Conservation (phyloP, 2,888 invertebrate species). For the Carabus problematicus region DNA sequence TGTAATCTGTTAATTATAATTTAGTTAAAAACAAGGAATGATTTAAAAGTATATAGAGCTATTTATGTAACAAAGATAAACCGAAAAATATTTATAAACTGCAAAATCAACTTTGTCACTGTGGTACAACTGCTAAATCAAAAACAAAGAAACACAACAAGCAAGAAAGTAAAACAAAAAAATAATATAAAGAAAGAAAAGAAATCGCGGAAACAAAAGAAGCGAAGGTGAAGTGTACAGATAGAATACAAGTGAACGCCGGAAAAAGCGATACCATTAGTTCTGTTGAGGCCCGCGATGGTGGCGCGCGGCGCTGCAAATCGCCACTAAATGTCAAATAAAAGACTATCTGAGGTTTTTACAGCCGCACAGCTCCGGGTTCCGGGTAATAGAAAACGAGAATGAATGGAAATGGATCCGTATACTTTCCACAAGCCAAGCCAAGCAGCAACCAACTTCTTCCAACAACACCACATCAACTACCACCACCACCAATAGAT, state of each 20-base stretch:
- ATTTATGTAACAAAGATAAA: no score
- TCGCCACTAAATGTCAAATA: conserved; percentile 57
- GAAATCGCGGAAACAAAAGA: conserved; percentile 32
- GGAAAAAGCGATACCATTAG: conserved; percentile 51
- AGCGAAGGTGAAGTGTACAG: conserved; percentile 45
- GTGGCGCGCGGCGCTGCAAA: conserved; percentile 51
- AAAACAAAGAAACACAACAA: conserved; percentile 9
- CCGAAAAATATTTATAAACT: conserved; percentile 5
- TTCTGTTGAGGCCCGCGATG: conserved; percentile 50
- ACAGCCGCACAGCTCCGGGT: conserved; percentile 48
- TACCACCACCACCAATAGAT: background rate
- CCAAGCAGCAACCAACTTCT: conserved; percentile 42
- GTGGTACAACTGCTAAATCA: conserved; percentile 4
- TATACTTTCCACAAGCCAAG: conserved; percentile 31
- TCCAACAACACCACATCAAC: no score
- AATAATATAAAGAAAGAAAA: conserved; percentile 7
- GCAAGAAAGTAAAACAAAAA: conserved; percentile 8
- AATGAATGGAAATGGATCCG: conserved; percentile 52
- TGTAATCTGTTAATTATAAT: no score
- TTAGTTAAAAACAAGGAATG: no score
- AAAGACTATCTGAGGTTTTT: conserved; percentile 55
- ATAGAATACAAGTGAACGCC: conserved; percentile 46
- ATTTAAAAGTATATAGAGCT: no score
- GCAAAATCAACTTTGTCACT: conserved; percentile 12
- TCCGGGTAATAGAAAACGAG: conserved; percentile 54